Percentiles rank a stretch among this genome's conserved stretches.
phyloP scores from a whole-genome alignment of 2,888 invertebrate species.

The Coleophora flavipennella region DNA sequence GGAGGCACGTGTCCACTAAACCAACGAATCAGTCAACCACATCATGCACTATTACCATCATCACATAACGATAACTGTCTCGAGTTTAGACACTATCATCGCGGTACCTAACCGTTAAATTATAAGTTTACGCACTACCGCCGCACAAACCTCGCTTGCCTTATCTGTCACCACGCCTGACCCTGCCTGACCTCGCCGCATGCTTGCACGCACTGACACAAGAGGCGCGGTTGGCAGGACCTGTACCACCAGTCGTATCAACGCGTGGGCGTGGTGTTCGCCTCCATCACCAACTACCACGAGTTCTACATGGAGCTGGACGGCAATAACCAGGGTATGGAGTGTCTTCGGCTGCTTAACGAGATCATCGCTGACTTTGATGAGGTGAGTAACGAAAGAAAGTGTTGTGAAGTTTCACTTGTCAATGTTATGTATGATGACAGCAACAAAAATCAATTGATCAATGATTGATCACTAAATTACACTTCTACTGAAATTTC shows the following conservation, averaged over 20 bases:
- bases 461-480: background rate
- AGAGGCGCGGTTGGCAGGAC: slow-evolving; percentile 69
- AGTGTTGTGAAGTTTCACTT: background rate
- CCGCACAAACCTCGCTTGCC: too few relatives aligned
- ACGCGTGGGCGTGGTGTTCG: slow-evolving; percentile 92
- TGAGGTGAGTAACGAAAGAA: slow-evolving; percentile 72
- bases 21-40: too few relatives aligned
- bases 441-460: too few relatives aligned
- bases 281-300: slow-evolving; percentile 94
- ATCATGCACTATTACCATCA: too few relatives aligned
- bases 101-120: too few relatives aligned
- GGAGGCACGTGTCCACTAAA: too few relatives aligned
- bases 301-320: slow-evolving; percentile 95
- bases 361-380: slow-evolving; percentile 96
- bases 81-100: too few relatives aligned
- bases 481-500: too few relatives aligned
- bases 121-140: too few relatives aligned
- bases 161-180: slow-evolving; percentile 9
- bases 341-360: slow-evolving; percentile 88
- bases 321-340: slow-evolving; percentile 92
- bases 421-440: too few relatives aligned
- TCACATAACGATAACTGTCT: too few relatives aligned
- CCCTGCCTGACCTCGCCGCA: slow-evolving; percentile 22
- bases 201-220: slow-evolving; percentile 27
- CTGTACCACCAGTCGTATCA: slow-evolving; percentile 94